phyloP scores from a whole-genome alignment of 2,888 invertebrate species.

The Sabatieria punctata region DNA sequence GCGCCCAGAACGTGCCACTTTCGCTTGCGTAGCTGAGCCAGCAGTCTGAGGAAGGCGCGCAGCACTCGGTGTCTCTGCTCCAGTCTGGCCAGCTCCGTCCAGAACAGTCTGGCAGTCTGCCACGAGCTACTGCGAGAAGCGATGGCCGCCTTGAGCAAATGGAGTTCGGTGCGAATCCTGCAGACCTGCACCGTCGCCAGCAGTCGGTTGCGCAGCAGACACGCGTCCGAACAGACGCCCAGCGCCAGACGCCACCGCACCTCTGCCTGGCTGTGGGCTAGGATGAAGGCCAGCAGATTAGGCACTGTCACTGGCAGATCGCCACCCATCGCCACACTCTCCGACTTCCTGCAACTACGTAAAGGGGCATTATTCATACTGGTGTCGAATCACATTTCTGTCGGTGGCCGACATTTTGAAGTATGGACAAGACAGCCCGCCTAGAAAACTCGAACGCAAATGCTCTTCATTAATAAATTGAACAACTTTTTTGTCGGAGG shows the following conservation, averaged over 20 bases:
- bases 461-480: too few species aligned
- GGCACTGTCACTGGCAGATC: slow-evolving; percentile 4
- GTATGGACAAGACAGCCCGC: too few species aligned
- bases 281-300: slow-evolving; percentile 6
- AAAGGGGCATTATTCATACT: slow-evolving; percentile 25
- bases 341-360: slow-evolving; percentile 4
- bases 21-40: too few species aligned
- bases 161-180: neutral
- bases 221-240: neutral
- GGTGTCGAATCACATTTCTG: neutral
- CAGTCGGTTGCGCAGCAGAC: neutral
- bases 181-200: neutral
- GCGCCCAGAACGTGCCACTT: too few species aligned
- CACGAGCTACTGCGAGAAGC: too few species aligned
- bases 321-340: slow-evolving; percentile 5
- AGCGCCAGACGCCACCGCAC: slow-evolving; percentile 2
- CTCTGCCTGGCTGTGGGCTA: neutral
- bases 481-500: too few species aligned
- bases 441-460: too few species aligned
- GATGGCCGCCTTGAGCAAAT: too few species aligned
- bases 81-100: neutral
- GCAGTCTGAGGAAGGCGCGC: neutral
- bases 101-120: too few species aligned
- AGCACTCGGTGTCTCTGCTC: neutral
- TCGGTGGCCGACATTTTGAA: neutral